phyloP scores from a whole-genome alignment of 2,888 invertebrate species.

The Tipula vernalis region DNA sequence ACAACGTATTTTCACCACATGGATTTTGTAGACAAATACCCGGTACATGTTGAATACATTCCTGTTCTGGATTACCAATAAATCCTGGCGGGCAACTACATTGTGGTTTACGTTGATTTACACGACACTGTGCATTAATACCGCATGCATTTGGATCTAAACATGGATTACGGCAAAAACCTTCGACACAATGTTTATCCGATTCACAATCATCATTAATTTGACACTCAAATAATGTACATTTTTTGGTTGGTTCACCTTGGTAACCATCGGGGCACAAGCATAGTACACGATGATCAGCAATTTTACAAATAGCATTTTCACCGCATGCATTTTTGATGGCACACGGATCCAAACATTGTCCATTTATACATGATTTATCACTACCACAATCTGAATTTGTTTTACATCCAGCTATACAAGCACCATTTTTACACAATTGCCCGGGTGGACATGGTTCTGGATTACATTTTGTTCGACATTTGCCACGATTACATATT shows the following conservation, averaged over 20 bases:
- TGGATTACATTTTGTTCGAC: slow-evolving; percentile 56
- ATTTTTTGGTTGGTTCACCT: slow-evolving; percentile 65
- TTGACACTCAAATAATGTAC: slow-evolving; percentile 64
- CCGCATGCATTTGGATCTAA: slow-evolving; percentile 64
- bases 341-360: slow-evolving; percentile 60
- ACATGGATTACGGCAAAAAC: slow-evolving; percentile 75
- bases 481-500: slow-evolving; percentile 58
- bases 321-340: slow-evolving; percentile 59
- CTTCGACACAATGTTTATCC: slow-evolving; percentile 60
- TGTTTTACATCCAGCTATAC: slow-evolving; percentile 65
- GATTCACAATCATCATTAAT: slow-evolving; percentile 62
- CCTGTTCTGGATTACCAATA: slow-evolving; percentile 54
- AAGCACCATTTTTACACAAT: slow-evolving; percentile 57
- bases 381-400: slow-evolving; percentile 68
- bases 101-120: slow-evolving; percentile 60
- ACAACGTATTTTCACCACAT: slow-evolving; percentile 73
- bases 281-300: slow-evolving; percentile 72
- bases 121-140: slow-evolving; percentile 70
- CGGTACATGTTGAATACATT: slow-evolving; percentile 54
- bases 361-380: slow-evolving; percentile 55
- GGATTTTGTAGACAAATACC: slow-evolving; percentile 69
- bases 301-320: slow-evolving; percentile 66
- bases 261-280: slow-evolving; percentile 77
- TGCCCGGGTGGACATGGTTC: slow-evolving; percentile 65
- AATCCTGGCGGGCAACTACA: slow-evolving; percentile 65